phyloP scores from a whole-genome alignment of 2,113 vertebrate genomes.

The Edolisoma coerulescens region DNA sequence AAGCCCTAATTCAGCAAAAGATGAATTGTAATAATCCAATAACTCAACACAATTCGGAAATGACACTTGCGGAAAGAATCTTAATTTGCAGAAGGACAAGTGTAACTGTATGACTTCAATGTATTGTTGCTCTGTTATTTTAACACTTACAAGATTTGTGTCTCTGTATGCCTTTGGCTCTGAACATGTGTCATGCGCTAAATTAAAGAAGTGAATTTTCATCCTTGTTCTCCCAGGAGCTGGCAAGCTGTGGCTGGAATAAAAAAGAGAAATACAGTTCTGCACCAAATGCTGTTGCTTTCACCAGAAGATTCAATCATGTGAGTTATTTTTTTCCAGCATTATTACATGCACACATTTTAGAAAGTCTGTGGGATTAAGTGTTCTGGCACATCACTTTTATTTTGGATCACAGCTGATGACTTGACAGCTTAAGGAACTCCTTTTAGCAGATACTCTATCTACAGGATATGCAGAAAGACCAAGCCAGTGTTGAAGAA shows the following conservation, averaged over 20 bases:
- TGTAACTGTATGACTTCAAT: not conserved
- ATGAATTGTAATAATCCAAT: not conserved
- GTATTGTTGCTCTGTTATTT: not conserved
- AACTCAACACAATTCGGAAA: not conserved
- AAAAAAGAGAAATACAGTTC: conserved; percentile 98
- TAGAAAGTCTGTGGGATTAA: not conserved
- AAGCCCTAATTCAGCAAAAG: not conserved
- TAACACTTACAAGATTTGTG: not conserved
- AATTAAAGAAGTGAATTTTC: not conserved
- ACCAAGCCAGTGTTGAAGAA: not conserved
- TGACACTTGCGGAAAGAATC: not conserved
- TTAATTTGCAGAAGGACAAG: not conserved
- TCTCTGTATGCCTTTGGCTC: not conserved
- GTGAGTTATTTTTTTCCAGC: conserved; percentile 72
- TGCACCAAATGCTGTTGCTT: conserved; percentile 96
- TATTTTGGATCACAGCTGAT: not conserved
- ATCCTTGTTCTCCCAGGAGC: conserved; percentile 78
- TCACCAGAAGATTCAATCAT: conserved; percentile 98
- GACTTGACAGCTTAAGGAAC: not conserved
- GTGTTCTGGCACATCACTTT: not conserved
- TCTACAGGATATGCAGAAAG: not conserved
- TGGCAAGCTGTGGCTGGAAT: conserved; percentile 99
- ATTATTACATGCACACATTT: not conserved
- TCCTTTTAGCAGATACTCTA: not conserved
- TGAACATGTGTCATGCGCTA: not conserved